A percentile compares a stretch with the other conserved stretches of the same genome.
phyloP scores from a whole-genome alignment of 1,140 invertebrate genomes.

The Saccostrea cuccullata region DNA sequence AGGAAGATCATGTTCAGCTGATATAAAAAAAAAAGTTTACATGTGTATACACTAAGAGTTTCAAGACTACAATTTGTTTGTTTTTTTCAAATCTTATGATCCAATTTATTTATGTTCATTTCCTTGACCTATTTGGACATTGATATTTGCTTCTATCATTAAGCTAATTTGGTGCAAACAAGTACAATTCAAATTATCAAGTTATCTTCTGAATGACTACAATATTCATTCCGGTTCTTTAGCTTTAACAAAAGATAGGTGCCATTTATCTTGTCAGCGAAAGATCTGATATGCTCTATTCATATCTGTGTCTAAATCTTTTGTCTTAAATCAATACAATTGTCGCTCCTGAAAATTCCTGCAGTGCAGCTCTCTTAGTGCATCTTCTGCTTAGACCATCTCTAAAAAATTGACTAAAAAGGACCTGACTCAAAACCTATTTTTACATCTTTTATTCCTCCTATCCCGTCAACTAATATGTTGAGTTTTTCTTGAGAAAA shows the following conservation, averaged over 20 bases:
- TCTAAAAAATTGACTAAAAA: too few relatives aligned
- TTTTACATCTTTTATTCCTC: too few relatives aligned
- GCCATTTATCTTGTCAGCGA: conserved; percentile 6
- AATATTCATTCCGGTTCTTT: not conserved
- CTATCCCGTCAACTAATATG: too few relatives aligned
- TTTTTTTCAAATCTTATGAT: too few relatives aligned
- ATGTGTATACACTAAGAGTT: not conserved
- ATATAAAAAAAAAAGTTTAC: not conserved
- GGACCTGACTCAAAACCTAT: too few relatives aligned
- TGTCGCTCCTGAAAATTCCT: not conserved
- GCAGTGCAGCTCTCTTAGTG: not conserved
- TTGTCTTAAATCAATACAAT: not conserved
- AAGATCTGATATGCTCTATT: not conserved
- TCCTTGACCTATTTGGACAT: too few relatives aligned
- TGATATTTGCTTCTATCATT: too few relatives aligned
- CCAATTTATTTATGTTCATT: too few relatives aligned
- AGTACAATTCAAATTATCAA: not conserved
- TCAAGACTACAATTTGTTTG: too few relatives aligned
- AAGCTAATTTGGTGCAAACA: not conserved
- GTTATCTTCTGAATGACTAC: not conserved
- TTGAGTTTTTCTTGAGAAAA: too few relatives aligned
- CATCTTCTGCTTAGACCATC: not conserved
- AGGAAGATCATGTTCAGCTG: not conserved
- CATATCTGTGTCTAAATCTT: not conserved
- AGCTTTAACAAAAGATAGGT: not conserved